Base-by-base conservation (phyloP, 2,888 invertebrate species). In the Acronicta psi region DNA sequence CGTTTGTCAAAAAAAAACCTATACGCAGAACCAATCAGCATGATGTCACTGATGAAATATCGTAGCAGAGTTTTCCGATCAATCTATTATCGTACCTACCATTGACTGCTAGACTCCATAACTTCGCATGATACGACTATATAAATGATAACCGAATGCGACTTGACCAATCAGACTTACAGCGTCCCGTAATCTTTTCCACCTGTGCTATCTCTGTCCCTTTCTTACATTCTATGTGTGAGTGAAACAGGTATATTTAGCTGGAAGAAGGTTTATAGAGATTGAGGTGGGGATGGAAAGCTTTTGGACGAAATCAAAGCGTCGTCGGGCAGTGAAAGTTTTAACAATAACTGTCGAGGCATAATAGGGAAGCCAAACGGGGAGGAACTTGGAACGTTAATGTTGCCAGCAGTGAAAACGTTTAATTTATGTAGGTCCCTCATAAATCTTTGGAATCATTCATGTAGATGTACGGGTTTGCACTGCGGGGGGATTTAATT, bases 271-370 rank as follows among this genome's bases (percentile, higher is more conserved):
- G 52, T 45, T 59, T 73, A 56, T 54, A 42, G 34, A 49, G 43
- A 49, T 46, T 44, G 57, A 51, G 43, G 68, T 38, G 59, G 59
- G 60, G 59, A 61, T 63, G 43, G 56, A 57, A 56, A 18, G 55
- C 59, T 58, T 66, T 59, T 49, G 47, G 65, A 59, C 54, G 69
- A 69, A 81, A 80, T 79, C 76, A 78, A 78, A 81, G 69, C 58
- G 23, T 56, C 53, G 60, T 58, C 49, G 62, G 47, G 58, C 52
- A 61, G 68, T 41, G 59, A 79, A 83, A 85, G 75, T 85, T 85
- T 59, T 59, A 55, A 77, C 80, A 80, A 84, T 86, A 86, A 84
- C 81, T 83, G 83, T 83, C 81, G 69, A 49, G 57, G 69, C 69
- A 73, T 79, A 79, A 84, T 83, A 82, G 75, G 75, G 59, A 46